Evolutionary conservation across 1,140 invertebrate species (phyloP).

Genomic region (Ostrea denselamellosa): DNA sequence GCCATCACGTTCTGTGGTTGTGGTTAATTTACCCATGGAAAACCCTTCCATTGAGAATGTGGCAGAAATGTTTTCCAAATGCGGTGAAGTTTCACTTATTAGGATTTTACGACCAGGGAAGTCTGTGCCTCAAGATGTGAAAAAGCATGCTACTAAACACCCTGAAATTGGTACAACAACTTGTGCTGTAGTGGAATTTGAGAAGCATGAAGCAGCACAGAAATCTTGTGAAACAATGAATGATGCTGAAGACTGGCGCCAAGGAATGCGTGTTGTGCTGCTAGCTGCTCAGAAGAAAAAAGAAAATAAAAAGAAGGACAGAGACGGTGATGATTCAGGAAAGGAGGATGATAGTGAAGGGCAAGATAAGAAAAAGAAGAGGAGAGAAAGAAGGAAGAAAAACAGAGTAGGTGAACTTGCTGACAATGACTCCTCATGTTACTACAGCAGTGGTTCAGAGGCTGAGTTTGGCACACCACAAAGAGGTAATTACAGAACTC

Average conservation of each 20-base stretch:
- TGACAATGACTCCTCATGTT: constrained; percentile 71
- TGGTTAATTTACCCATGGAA: constrained; percentile 89
- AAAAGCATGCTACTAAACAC: constrained; percentile 92
- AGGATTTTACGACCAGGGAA: constrained; percentile 91
- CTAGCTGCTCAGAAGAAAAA: constrained; percentile 73
- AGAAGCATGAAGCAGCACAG: constrained; percentile 90
- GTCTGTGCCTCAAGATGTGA: constrained; percentile 91
- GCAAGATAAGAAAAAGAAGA: constrained; percentile 70
- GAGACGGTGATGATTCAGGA: constrained; percentile 58
- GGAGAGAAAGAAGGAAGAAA: constrained; percentile 69
- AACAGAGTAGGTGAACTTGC: constrained; percentile 71
- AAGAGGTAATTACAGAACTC: constrained; percentile 45
- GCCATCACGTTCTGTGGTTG: constrained; percentile 92
- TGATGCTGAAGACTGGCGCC: constrained; percentile 79
- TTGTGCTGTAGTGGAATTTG: constrained; percentile 93
- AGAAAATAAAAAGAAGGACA: constrained; percentile 68
- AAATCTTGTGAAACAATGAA: constrained; percentile 84
- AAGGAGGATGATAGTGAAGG: constrained; percentile 64
- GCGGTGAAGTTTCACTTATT: constrained; percentile 92
- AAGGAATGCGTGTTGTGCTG: constrained; percentile 80
- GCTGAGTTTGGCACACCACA: constrained; percentile 59
- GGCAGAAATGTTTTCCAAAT: constrained; percentile 90
- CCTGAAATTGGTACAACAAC: constrained; percentile 90
- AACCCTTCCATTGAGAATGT: constrained; percentile 91
- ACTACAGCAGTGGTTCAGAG: constrained; percentile 75